phyloP scores from a whole-genome alignment of 1,140 invertebrate species.

The Tetramorium simillimum region DNA sequence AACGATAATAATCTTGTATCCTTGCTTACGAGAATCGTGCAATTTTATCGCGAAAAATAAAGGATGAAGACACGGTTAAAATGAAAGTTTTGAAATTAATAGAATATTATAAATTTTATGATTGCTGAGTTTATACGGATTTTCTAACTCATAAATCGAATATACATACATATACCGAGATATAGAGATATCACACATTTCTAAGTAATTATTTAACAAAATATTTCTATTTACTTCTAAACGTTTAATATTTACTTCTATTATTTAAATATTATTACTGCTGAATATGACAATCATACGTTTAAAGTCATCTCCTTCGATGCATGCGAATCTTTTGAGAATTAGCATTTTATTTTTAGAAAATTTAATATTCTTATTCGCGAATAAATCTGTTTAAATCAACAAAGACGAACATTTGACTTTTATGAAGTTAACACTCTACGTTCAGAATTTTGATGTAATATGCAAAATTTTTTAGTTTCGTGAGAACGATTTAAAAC shows the following conservation, averaged over 20 bases:
- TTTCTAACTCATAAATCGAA: background rate
- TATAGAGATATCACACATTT: background rate
- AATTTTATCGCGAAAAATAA: background rate
- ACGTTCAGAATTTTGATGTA: background rate
- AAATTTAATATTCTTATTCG: background rate
- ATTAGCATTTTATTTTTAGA: background rate
- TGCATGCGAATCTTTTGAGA: background rate
- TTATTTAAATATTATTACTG: background rate
- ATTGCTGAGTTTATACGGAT: background rate
- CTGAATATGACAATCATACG: background rate
- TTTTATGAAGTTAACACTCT: background rate
- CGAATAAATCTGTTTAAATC: background rate
- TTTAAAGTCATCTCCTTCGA: background rate
- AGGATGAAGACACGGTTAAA: background rate
- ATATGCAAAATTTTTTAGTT: background rate
- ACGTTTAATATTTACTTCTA: background rate
- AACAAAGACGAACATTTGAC: background rate
- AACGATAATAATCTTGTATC: constrained; percentile 14
- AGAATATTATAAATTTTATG: background rate
- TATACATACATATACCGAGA: background rate
- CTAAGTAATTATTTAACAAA: background rate
- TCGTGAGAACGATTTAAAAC: background rate
- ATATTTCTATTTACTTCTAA: constrained; percentile 5
- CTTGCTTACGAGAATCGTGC: background rate
- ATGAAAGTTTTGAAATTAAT: background rate